These are phyloP conservation scores for Neolamprologus falcicula DNA, from an alignment of 2,113 vertebrate species.

Conservation along the genomic window DNA sequence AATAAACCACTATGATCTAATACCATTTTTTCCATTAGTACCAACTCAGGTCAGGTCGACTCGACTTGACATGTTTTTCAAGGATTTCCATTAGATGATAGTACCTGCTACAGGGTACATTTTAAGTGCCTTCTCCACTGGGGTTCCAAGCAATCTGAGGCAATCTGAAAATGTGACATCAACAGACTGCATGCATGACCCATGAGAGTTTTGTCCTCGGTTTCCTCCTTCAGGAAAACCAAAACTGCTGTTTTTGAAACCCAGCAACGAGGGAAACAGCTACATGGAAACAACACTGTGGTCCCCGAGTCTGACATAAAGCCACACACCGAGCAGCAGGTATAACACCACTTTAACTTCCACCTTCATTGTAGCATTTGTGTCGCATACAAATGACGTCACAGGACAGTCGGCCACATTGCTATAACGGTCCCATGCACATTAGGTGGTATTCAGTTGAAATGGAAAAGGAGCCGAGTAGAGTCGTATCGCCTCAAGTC, in stretches of 20 bases:
- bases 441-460: neutral
- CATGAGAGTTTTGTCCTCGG: neutral
- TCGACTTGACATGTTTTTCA: neutral
- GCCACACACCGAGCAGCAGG: neutral
- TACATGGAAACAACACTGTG: neutral
- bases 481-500: neutral
- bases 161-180: neutral
- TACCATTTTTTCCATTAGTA: neutral
- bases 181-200: neutral
- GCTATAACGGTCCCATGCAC: neutral
- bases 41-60: neutral
- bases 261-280: neutral
- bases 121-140: neutral
- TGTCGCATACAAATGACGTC: neutral
- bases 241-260: neutral
- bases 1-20: neutral
- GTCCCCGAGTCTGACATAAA: neutral
- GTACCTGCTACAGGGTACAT: neutral
- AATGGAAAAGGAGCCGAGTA: neutral
- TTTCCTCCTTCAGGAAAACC: neutral
- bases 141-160: neutral
- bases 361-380: neutral
- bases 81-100: neutral
- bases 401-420: neutral
- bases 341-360: neutral